phyloP scores from a whole-genome alignment of 2,888 invertebrate genomes.

The Gymnosoma rotundatum region DNA sequence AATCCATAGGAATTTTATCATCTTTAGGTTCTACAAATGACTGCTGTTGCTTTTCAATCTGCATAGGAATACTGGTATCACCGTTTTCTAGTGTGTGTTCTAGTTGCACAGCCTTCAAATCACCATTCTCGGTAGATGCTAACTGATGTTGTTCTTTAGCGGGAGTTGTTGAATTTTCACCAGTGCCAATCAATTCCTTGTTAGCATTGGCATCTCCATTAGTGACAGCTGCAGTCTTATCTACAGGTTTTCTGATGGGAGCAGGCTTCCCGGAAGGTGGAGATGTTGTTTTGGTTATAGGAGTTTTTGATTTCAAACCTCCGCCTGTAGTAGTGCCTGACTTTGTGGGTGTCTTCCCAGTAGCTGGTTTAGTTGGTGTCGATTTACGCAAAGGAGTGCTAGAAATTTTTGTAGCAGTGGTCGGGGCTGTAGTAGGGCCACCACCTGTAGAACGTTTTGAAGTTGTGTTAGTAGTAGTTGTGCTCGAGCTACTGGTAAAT shows the following conservation, averaged over 20 bases:
- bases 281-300: conserved; percentile 70
- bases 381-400: conserved; percentile 72
- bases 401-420: conserved; percentile 62
- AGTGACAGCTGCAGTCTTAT: conserved; percentile 50
- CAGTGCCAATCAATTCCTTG: conserved; percentile 44
- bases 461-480: conserved; percentile 68
- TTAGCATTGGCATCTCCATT: conserved; percentile 66
- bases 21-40: conserved; percentile 28
- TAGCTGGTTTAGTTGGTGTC: conserved; percentile 73
- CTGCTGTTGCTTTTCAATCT: conserved; percentile 35
- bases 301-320: conserved; percentile 67
- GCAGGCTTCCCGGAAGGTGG: conserved; percentile 74
- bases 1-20: conserved; percentile 57
- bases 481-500: conserved; percentile 67
- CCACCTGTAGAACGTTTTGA: conserved; percentile 72
- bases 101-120: conserved; percentile 47
- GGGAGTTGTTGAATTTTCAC: neutral
- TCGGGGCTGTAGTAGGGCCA: conserved; percentile 52
- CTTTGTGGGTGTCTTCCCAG: conserved; percentile 66
- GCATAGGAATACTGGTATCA: conserved; percentile 56
- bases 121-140: conserved; percentile 35
- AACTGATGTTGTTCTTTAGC: conserved; percentile 30
- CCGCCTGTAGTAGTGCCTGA: conserved; percentile 42
- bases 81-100: conserved; percentile 38
- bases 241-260: conserved; percentile 66